Percentiles rank a stretch among this genome's conserved stretches.
phyloP scores from a whole-genome alignment of 2,888 invertebrate genomes.

The Bombyx huttoni region DNA sequence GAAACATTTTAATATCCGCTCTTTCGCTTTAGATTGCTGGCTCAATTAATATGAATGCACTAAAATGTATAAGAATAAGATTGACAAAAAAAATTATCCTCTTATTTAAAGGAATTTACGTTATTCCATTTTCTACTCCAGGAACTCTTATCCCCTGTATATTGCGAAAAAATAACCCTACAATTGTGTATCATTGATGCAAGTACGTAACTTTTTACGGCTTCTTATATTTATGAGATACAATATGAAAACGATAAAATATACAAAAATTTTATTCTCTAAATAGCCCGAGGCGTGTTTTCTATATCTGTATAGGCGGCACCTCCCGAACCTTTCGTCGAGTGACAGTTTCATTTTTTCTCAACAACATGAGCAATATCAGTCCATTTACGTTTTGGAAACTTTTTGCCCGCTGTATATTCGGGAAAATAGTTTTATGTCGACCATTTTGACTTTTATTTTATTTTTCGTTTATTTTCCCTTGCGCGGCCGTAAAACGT shows the following conservation, averaged over 20 bases:
- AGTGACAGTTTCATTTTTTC: constrained; percentile 19
- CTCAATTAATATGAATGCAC: too few species aligned
- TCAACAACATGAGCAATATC: constrained; percentile 24
- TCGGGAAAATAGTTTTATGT: constrained; percentile 67
- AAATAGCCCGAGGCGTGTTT: neutral
- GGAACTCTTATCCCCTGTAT: too few species aligned
- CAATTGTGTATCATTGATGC: too few species aligned
- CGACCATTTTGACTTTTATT: constrained; percentile 70
- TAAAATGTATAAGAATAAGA: too few species aligned
- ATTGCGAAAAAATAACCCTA: too few species aligned
- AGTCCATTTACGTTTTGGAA: constrained; percentile 36
- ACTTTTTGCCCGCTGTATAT: constrained; percentile 45
- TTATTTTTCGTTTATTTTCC: constrained; percentile 73
- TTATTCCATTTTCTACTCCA: too few species aligned
- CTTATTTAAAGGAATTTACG: too few species aligned
- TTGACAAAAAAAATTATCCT: too few species aligned
- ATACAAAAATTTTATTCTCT: neutral
- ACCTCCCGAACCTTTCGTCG: constrained; percentile 1
- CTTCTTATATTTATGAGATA: constrained; percentile 5
- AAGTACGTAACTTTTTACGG: neutral
- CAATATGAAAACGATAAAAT: constrained; percentile 10
- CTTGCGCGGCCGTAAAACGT: constrained; percentile 69
- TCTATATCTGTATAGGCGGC: neutral
- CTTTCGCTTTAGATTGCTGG: too few species aligned
- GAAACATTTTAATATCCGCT: too few species aligned